Percentiles rank a stretch among this genome's conserved stretches.
Conservation (phyloP, 2,797 vertebrate species). For the Premnoplex brunnescens region DNA sequence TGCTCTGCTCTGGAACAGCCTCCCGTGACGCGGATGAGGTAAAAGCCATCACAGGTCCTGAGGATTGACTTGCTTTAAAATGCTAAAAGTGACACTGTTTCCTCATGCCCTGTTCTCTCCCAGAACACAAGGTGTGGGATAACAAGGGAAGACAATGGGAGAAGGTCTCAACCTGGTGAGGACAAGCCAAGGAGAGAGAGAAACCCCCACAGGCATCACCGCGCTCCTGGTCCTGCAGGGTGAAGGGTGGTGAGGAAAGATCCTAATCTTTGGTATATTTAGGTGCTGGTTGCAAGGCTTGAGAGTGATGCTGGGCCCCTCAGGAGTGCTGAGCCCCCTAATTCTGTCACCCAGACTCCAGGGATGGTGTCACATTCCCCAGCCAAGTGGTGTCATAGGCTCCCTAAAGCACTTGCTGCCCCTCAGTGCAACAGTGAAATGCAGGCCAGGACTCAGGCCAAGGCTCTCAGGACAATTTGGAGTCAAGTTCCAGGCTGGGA, state of each 20-base stretch:
- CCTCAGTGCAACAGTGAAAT: neutral
- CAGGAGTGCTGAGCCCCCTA: neutral
- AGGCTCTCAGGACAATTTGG: neutral
- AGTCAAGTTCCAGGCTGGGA: neutral
- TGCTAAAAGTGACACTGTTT: neutral
- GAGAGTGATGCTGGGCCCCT: neutral
- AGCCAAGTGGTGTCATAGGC: neutral
- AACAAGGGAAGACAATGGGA: neutral
- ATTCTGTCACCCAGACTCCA: neutral
- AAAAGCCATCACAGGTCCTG: constrained; percentile 53
- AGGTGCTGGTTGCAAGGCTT: neutral
- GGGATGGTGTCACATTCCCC: neutral
- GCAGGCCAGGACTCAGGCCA: neutral
- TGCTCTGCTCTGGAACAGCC: constrained; percentile 22
- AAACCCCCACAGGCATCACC: rapidly evolving
- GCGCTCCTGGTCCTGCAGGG: neutral
- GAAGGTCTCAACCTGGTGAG: neutral
- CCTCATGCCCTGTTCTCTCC: neutral
- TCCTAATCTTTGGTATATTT: constrained; percentile 43
- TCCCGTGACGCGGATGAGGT: neutral
- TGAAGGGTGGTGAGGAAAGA: neutral
- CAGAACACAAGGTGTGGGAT: neutral
- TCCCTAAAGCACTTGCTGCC: neutral
- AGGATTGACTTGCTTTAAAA: constrained; percentile 25
- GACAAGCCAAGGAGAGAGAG: neutral